Evolutionary conservation across 2,888 invertebrate genomes (phyloP), one percentile per base, ranked within the genome.

Genomic region (Amblyjoppa fuscipennis): DNA sequence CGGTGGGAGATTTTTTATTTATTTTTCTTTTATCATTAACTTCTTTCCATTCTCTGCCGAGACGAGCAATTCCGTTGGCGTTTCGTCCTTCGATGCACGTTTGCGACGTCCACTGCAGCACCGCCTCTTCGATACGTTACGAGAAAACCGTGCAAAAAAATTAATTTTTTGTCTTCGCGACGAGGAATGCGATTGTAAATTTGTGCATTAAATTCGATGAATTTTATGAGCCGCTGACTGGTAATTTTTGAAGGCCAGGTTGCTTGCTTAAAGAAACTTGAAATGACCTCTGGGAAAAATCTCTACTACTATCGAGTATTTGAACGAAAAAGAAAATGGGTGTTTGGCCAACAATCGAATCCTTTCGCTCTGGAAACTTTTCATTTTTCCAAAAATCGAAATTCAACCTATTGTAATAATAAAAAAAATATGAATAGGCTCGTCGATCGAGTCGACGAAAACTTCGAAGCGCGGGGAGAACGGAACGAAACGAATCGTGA

Each of bases 381-480:
- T 66, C n/a, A 4, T 31, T 49, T 73, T 49, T 9, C 4, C 7
- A 20, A 9, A 5, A 5, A 20, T 51, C 11, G 56, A 71, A 71
- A 74, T 28, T 13, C 4, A 74, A 69, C 59, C 28, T 53, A 70
- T 81, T 28, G 6, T 45, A n/a, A 79, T 56, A 16, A 3, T 64
- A 56, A 56, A 68, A 78, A 68, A 77, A 73, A 20, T 70, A 80
- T 45, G 53, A 73, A 86, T 85, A 93, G 94, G 94, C 92, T 97
- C 97, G 93, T 97, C 97, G 87, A 95, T 97, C 93, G 97, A 98
- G 94, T 97, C 97, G 91, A 97, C 97, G 87, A 97, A 97, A 95
- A 97, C 97, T 91, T 97, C 97, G 93, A 96, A 97, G 94, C 96
- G 96, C 93, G 97, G 96, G 83, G 96, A 97, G 88, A 96, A 96